Evolutionary conservation across 2,797 vertebrate genomes (phyloP), one percentile per base, ranked within the genome.

Genomic region (Phrynocephalus vlangalii): DNA sequence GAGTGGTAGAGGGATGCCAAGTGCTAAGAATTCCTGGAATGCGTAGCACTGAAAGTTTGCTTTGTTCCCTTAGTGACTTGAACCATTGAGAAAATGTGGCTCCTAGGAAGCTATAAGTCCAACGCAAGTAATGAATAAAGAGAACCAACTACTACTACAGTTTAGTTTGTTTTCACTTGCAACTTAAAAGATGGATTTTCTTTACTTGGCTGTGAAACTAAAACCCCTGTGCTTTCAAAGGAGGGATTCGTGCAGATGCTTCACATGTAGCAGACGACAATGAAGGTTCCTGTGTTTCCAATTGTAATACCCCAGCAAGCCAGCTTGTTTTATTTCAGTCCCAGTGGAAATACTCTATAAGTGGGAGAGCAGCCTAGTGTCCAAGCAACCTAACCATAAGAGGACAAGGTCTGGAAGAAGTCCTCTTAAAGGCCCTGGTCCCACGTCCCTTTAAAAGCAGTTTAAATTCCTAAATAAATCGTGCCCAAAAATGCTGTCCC

Each of bases 11-110:
- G 81, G 91, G 97, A 98, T 98, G 98, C 98, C 98, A 98, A 98
- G 97, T 95, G 95, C 95, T 96, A 97, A 97, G 98, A 99, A 99
- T 99, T 96, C 95, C 95, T 95, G 98, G 99, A 99, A 99, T 99
- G 96, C 97, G 97, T 95, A 96, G 97, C 96, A 93, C 97, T 98
- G 98, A 98, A 98, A 98, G 98, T 98, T 98, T 98, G 97, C 98
- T 99, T 99, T 99, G 98, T 99, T 98, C 97, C 96, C 95, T 92
- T 96, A 93, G 96, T 98, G 98, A 98, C 98, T 97, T 97, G 97
- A 97, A 95, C 93, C 96, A 95, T 96, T 97, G 96, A 97, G 96
- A 97, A 97, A 96, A 95, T 91, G 95, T 95, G 95, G 96, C 96
- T 97, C 94, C 96, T 96, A 93, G 96, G 96, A 98, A 94, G 95